Conservation (phyloP, 1,140 invertebrate species). For the Drosophila dunni region DNA sequence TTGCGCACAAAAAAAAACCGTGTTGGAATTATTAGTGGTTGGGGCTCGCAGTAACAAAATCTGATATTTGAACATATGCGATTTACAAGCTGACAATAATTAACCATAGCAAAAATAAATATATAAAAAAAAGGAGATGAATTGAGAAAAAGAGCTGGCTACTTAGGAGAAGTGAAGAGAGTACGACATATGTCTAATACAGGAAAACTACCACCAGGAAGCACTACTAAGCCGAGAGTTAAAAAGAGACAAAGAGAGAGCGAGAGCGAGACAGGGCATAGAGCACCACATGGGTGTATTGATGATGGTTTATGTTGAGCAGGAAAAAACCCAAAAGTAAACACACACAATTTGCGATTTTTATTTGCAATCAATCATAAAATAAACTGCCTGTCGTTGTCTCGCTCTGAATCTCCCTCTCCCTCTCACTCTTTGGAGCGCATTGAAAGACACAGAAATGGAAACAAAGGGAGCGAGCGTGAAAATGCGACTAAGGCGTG, state of each 20-base stretch:
- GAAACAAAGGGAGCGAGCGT: slow-evolving; percentile 69
- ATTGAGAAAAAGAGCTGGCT: slow-evolving; percentile 47
- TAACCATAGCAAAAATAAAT: slow-evolving; percentile 62
- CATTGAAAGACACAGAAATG: slow-evolving; percentile 3
- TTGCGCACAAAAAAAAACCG: too few species aligned
- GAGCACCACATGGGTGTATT: slow-evolving; percentile 43
- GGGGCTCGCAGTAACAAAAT: too few species aligned
- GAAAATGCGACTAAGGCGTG: slow-evolving; percentile 81
- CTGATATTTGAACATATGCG: slow-evolving; percentile 73
- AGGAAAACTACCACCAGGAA: too few species aligned
- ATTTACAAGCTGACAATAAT: slow-evolving; percentile 67
- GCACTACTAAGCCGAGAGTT: too few species aligned
- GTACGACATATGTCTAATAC: slow-evolving; percentile 69
- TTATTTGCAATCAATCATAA: slow-evolving; percentile 84
- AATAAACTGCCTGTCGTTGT: slow-evolving; percentile 73
- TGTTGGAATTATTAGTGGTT: too few species aligned
- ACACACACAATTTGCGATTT: slow-evolving; percentile 80
- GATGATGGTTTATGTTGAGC: slow-evolving; percentile 18
- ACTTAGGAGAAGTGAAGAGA: slow-evolving; percentile 59
- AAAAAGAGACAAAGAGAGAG: too few species aligned
- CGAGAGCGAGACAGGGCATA: too few species aligned
- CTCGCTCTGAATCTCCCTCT: not conserved
- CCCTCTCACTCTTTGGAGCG: slow-evolving; percentile 42
- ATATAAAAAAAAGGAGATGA: slow-evolving; percentile 43
- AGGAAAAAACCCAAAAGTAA: slow-evolving; percentile 72